Evolutionary conservation across 2,888 invertebrate genomes (phyloP).

Genomic region (Orthonychiurus folsomi): DNA sequence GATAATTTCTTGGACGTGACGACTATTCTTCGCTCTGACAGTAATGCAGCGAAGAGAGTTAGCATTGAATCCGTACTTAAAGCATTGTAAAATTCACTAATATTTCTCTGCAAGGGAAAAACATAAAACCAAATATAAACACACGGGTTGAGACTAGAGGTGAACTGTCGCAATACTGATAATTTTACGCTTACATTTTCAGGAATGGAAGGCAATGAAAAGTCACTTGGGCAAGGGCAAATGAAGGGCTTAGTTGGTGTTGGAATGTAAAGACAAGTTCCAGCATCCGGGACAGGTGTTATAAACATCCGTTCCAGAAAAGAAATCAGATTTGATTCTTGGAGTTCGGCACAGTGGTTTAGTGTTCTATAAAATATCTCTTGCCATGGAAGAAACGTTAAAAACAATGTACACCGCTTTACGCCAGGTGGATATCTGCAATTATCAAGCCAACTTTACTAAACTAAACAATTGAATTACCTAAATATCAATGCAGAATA

Average conservation of each 20-base stretch:
- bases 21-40: slow-evolving; percentile 86
- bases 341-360: slow-evolving; percentile 57
- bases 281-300: slow-evolving; percentile 60
- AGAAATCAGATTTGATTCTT: slow-evolving; percentile 51
- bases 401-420: slow-evolving; percentile 70
- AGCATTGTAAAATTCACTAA: slow-evolving; percentile 97
- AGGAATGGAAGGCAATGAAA: slow-evolving; percentile 84
- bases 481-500: too few relatives aligned
- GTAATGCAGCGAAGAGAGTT: slow-evolving; percentile 85
- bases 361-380: slow-evolving; percentile 84
- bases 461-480: too few relatives aligned
- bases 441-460: too few relatives aligned
- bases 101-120: slow-evolving; percentile 62
- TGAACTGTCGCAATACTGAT: too few relatives aligned
- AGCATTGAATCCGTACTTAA: slow-evolving; percentile 91
- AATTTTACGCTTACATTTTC: slow-evolving; percentile 85
- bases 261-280: slow-evolving; percentile 55
- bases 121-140: not conserved
- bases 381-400: slow-evolving; percentile 92
- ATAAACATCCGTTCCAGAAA: slow-evolving; percentile 61
- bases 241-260: slow-evolving; percentile 51
- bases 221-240: slow-evolving; percentile 67
- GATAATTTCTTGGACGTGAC: slow-evolving; percentile 84
- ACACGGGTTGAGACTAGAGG: not conserved
- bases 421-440: slow-evolving; percentile 89